Evolutionary conservation across 2,797 vertebrate species (phyloP).

Genomic region (Poeciliopsis infans): DNA sequence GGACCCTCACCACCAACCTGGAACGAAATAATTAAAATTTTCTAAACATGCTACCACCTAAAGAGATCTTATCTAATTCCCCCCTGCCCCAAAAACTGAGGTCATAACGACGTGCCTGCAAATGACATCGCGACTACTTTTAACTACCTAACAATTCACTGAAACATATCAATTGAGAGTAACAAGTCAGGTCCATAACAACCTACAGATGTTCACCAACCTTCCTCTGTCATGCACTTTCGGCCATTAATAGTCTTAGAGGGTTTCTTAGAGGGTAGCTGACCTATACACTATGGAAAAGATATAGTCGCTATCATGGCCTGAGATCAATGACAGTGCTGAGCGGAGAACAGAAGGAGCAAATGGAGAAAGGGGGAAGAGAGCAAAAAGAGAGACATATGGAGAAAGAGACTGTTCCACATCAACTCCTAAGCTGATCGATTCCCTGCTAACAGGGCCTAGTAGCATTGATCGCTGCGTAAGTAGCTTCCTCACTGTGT

Average conservation of each 20-base stretch:
- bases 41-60: neutral
- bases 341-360: slow-evolving; percentile 45
- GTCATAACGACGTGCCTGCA: neutral
- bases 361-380: slow-evolving; percentile 55
- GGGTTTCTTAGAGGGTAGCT: slow-evolving; percentile 28
- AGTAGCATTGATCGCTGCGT: slow-evolving; percentile 76
- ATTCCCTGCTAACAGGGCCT: slow-evolving; percentile 72
- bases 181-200: slow-evolving; percentile 38
- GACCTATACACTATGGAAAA: slow-evolving; percentile 58
- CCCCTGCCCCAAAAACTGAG: neutral
- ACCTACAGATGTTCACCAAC: slow-evolving; percentile 34
- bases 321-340: slow-evolving; percentile 59
- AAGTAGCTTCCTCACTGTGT: slow-evolving; percentile 73
- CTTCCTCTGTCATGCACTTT: slow-evolving; percentile 27
- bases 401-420: slow-evolving; percentile 66
- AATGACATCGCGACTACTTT: neutral
- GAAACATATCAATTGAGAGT: neutral
- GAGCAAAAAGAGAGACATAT: slow-evolving; percentile 41
- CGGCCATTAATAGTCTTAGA: slow-evolving; percentile 31
- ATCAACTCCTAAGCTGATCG: slow-evolving; percentile 77
- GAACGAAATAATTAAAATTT: neutral
- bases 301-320: slow-evolving; percentile 55
- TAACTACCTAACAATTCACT: neutral
- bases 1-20: neutral
- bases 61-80: neutral